Evolutionary conservation across 2,797 vertebrate species (phyloP).

Genomic region (Fratercula arctica): DNA sequence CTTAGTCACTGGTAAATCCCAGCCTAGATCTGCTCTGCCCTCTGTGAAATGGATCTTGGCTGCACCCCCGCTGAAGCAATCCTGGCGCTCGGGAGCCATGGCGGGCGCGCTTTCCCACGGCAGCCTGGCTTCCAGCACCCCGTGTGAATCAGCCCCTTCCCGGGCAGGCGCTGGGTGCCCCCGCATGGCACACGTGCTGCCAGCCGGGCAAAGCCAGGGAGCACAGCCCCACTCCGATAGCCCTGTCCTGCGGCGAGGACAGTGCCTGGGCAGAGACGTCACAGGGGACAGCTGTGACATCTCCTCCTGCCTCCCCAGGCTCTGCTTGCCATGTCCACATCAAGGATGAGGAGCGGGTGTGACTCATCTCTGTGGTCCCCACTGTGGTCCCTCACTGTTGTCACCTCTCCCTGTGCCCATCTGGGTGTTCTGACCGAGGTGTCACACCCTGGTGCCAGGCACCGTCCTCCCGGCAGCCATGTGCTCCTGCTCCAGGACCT

Average conservation of each 20-base stretch:
- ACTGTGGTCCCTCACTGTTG: background rate
- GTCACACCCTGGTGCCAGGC: accelerated
- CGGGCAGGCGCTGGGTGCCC: background rate
- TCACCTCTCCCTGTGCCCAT: background rate
- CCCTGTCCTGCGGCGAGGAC: accelerated
- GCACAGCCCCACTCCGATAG: accelerated
- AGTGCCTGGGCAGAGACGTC: background rate
- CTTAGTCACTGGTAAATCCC: slow-evolving; percentile 75
- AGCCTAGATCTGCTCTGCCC: slow-evolving; percentile 53
- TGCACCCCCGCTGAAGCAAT: slow-evolving; percentile 68
- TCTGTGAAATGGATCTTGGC: slow-evolving; percentile 65
- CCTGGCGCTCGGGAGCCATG: slow-evolving; percentile 72
- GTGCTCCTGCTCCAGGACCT: background rate
- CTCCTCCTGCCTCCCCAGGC: background rate
- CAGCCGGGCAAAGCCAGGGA: background rate
- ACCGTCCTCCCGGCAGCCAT: accelerated
- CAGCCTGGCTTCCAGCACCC: background rate
- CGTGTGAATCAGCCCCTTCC: slow-evolving; percentile 36
- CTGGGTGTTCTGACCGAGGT: background rate
- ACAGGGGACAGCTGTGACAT: background rate
- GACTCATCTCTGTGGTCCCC: no score
- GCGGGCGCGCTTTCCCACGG: slow-evolving; percentile 60
- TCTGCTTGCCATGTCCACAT: accelerated
- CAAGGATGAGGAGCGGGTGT: background rate
- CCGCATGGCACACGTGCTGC: background rate